Evolutionary conservation across 2,888 invertebrate genomes (phyloP).

Genomic region (Agrilus cyanescens): DNA sequence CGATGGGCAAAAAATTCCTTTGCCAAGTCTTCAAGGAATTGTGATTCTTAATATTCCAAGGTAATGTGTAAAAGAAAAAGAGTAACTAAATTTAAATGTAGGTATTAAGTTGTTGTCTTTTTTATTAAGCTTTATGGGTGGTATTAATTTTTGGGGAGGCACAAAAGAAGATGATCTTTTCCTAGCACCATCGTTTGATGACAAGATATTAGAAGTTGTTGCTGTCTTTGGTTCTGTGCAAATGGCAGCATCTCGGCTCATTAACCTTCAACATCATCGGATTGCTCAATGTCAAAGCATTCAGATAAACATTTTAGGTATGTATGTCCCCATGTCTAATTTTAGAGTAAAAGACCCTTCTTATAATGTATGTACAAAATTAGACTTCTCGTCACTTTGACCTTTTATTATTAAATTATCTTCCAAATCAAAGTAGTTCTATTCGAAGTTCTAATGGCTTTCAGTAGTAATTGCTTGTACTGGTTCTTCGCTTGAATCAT

Average conservation of each 20-base stretch:
- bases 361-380: too few relatives aligned
- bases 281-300: conserved; percentile 95
- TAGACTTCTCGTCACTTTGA: too few relatives aligned
- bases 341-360: background rate
- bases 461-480: too few relatives aligned
- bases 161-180: conserved; percentile 86
- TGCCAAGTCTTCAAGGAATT: conserved; percentile 92
- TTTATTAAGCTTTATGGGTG: conserved; percentile 82
- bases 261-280: conserved; percentile 92
- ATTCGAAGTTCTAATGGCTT: too few relatives aligned
- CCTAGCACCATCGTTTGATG: conserved; percentile 88
- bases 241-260: conserved; percentile 91
- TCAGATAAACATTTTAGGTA: conserved; percentile 86
- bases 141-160: conserved; percentile 97
- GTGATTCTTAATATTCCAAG: conserved; percentile 92
- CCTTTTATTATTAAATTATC: too few relatives aligned
- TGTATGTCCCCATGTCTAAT: conserved; percentile 13
- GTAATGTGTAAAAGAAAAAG: conserved; percentile 30
- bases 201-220: conserved; percentile 91
- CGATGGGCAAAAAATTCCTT: conserved; percentile 88
- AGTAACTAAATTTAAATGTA: background rate
- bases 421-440: too few relatives aligned
- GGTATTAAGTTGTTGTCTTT: background rate
- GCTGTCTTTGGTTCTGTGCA: conserved; percentile 96
- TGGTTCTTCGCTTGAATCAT: too few relatives aligned